A percentile compares a stretch with the other conserved stretches of the same genome.
Evolutionary conservation across 2,888 invertebrate genomes (phyloP).

Genomic region (Lacanobia oleracea): DNA sequence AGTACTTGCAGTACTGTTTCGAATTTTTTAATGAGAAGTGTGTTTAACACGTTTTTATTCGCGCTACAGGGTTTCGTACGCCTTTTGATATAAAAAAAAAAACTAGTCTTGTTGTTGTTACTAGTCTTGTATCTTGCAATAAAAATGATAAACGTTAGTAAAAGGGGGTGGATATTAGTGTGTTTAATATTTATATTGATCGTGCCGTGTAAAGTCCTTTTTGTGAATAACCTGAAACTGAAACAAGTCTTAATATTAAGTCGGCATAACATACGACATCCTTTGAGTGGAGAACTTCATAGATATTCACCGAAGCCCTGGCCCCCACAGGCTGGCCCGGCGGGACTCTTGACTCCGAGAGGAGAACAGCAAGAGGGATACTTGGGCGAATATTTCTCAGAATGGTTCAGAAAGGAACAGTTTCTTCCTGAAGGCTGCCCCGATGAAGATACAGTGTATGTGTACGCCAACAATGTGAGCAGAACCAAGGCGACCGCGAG

Average conservation of each 20-base stretch:
- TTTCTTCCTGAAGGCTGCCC: slow-evolving; percentile 54
- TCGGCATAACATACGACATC: slow-evolving; percentile 56
- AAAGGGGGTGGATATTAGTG: slow-evolving; percentile 1
- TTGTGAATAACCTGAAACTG: slow-evolving; percentile 17
- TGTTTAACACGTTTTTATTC: background rate
- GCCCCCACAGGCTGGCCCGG: slow-evolving; percentile 8
- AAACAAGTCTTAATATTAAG: slow-evolving; percentile 62
- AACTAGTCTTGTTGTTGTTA: background rate
- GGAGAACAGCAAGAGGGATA: slow-evolving; percentile 51
- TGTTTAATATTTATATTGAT: slow-evolving; percentile 21
- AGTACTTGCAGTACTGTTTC: too few species aligned
- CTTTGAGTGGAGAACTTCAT: background rate
- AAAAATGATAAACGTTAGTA: background rate
- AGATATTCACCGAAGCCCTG: slow-evolving; percentile 48
- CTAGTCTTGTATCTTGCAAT: background rate
- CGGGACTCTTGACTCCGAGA: slow-evolving; percentile 43
- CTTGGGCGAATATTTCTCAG: slow-evolving; percentile 59
- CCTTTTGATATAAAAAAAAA: background rate
- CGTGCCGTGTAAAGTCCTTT: slow-evolving; percentile 12
- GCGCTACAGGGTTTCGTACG: background rate
- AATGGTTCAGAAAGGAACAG: slow-evolving; percentile 54
- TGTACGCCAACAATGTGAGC: slow-evolving; percentile 18
- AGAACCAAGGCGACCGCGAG: slow-evolving; percentile 46
- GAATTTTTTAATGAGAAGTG: too few species aligned
- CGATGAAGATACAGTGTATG: slow-evolving; percentile 42